Evolutionary conservation across 2,888 invertebrate species (phyloP).

Genomic region (Drepanosiphum platanoidis): DNA sequence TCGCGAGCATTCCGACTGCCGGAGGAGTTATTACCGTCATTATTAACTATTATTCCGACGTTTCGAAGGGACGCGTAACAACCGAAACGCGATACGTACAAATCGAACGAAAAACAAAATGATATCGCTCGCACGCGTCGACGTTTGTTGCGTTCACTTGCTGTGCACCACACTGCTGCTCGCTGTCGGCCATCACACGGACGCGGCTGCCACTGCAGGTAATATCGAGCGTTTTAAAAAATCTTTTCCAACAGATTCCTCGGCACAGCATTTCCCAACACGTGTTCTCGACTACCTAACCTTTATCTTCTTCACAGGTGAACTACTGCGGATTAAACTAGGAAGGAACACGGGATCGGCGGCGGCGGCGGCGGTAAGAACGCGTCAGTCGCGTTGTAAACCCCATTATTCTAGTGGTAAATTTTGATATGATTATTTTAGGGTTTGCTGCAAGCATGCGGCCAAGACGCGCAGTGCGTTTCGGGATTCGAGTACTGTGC

Average conservation of each 20-base stretch:
- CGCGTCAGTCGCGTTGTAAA: too few relatives aligned
- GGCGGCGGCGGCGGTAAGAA: background rate
- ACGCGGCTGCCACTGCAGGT: background rate
- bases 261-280: too few relatives aligned
- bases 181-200: background rate
- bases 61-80: background rate
- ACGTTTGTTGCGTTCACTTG: too few relatives aligned
- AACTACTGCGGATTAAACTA: background rate
- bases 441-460: conserved; percentile 2
- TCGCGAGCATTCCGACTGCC: background rate
- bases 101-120: background rate
- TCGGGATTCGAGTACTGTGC: conserved; percentile 3
- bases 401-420: background rate
- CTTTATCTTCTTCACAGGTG: background rate
- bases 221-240: too few relatives aligned
- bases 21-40: too few relatives aligned
- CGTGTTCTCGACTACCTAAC: too few relatives aligned
- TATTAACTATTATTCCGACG: too few relatives aligned
- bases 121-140: background rate
- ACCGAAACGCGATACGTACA: too few relatives aligned
- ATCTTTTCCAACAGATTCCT: too few relatives aligned
- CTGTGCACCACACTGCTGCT: background rate
- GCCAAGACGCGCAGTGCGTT: conserved; percentile 19
- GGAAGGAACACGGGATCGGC: conserved; percentile 2
- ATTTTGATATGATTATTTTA: conserved; percentile 3